Evolutionary conservation across 2,797 vertebrate species (phyloP).

Genomic region (Catostomus latipinnis): DNA sequence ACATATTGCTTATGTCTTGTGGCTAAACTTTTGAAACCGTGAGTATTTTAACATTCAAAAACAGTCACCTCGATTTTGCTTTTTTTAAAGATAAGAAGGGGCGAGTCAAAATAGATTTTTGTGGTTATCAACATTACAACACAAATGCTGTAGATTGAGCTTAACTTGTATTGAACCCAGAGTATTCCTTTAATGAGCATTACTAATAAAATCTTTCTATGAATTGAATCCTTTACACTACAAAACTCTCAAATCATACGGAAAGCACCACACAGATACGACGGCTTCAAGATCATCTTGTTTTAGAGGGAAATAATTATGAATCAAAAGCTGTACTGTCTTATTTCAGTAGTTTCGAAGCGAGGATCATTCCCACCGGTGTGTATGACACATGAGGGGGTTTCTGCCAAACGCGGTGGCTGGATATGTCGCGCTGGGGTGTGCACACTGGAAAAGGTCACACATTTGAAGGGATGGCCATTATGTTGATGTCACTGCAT

Average conservation of each 20-base stretch:
- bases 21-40: too few species aligned
- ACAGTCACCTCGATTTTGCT: too few species aligned
- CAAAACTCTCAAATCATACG: neutral
- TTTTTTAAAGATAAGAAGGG: too few species aligned
- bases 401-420: constrained; percentile 57
- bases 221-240: too few species aligned
- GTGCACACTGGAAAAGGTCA: constrained; percentile 75
- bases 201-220: neutral
- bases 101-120: too few species aligned
- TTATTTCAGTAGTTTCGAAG: constrained; percentile 41
- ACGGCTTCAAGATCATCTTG: neutral
- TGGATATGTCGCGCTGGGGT: constrained; percentile 52
- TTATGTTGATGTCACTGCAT: constrained; percentile 82
- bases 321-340: constrained; percentile 32
- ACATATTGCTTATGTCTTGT: too few species aligned
- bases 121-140: too few species aligned
- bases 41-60: too few species aligned
- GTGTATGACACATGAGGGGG: constrained; percentile 51
- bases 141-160: too few species aligned
- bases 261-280: neutral
- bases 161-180: too few species aligned
- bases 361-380: constrained; percentile 25
- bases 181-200: too few species aligned
- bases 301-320: constrained; percentile 24
- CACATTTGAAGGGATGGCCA: constrained; percentile 83